Percentiles rank a stretch among this genome's conserved stretches.
These are phyloP conservation scores for Rotaria macrura DNA, from an alignment of 2,888 invertebrate genomes.

Conservation along the genomic window DNA sequence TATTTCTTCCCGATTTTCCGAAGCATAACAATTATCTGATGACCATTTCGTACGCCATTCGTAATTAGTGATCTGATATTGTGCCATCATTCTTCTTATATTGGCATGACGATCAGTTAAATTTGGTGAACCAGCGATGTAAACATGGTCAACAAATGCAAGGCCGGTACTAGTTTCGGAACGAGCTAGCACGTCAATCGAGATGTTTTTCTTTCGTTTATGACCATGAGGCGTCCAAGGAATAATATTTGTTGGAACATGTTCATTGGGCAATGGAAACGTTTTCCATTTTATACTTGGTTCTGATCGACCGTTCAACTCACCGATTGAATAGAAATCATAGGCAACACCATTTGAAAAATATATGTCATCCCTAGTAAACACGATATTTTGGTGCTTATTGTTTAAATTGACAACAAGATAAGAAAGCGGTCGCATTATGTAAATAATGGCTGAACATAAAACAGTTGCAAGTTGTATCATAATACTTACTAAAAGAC, in stretches of 20 bases:
- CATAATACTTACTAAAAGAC: no score
- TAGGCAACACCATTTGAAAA: neutral
- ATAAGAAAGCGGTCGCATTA: neutral
- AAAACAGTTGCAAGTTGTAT: neutral
- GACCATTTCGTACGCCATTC: neutral
- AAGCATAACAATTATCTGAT: neutral
- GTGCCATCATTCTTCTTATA: neutral
- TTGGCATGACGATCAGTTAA: neutral
- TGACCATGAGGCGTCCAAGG: neutral
- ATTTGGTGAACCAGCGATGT: neutral
- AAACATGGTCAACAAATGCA: neutral
- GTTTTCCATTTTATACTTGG: neutral
- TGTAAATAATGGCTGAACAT: neutral
- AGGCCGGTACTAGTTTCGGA: neutral
- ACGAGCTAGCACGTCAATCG: rapidly evolving
- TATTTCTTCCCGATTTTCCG: neutral
- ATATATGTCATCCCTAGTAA: neutral
- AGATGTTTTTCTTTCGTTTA: neutral
- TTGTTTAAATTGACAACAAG: neutral
- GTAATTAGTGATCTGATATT: neutral
- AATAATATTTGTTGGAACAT: neutral
- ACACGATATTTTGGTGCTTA: neutral
- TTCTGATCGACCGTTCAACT: neutral
- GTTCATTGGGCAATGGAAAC: neutral
- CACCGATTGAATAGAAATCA: neutral